phyloP scores from a whole-genome alignment of 2,113 vertebrate species.

The Mungos mungo region DNA sequence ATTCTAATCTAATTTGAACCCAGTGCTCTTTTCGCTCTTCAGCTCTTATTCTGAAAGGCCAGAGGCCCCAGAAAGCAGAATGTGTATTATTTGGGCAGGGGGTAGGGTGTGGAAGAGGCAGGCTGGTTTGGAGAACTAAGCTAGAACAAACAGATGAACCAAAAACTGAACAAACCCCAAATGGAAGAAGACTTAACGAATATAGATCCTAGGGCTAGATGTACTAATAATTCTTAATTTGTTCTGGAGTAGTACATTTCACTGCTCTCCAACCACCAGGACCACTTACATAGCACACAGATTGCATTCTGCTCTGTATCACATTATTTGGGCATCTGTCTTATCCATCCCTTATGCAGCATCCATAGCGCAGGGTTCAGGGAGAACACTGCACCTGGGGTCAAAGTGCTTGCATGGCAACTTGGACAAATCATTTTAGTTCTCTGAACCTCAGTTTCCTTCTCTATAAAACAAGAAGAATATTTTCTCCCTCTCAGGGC shows the following conservation, averaged over 20 bases:
- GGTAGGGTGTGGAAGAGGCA: background rate
- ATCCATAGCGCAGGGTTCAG: background rate
- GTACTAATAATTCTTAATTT: slow-evolving; percentile 36
- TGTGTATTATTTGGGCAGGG: slow-evolving; percentile 27
- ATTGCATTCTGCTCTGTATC: slow-evolving; percentile 25
- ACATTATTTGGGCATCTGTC: background rate
- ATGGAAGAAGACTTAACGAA: slow-evolving; percentile 47
- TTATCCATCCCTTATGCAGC: background rate
- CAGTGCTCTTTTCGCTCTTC: slow-evolving; percentile 37
- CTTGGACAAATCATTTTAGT: background rate
- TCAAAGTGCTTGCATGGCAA: background rate
- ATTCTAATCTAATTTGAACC: slow-evolving; percentile 55
- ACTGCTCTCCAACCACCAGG: slow-evolving; percentile 25
- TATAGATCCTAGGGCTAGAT: slow-evolving; percentile 21
- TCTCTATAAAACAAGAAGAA: slow-evolving; percentile 50
- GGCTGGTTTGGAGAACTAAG: slow-evolving; percentile 14
- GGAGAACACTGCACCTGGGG: background rate
- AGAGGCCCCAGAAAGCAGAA: background rate
- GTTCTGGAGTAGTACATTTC: background rate
- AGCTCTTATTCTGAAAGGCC: slow-evolving; percentile 43
- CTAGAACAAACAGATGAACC: background rate
- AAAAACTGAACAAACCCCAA: background rate
- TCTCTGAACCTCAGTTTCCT: slow-evolving; percentile 33
- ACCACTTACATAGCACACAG: background rate
- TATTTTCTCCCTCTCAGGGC: background rate